Evolutionary conservation across 2,113 vertebrate genomes (phyloP).

Genomic region (Hyla sarda): DNA sequence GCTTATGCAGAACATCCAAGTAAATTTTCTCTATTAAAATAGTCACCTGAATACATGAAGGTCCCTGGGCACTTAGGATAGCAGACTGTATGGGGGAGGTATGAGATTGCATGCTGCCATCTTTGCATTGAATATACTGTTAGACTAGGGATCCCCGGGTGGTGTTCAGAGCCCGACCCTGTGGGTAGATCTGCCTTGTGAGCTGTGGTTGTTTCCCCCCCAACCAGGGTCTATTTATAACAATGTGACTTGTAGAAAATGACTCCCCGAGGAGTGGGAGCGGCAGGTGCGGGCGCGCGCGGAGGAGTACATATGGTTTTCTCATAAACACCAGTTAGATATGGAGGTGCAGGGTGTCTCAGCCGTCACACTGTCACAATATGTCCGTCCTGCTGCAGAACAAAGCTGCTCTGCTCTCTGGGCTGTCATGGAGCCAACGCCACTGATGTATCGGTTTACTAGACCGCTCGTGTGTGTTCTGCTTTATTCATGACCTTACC

Average conservation of each 20-base stretch:
- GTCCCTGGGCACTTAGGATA: too few relatives aligned
- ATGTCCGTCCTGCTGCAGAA: not conserved
- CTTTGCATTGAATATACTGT: too few relatives aligned
- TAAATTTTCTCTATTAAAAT: too few relatives aligned
- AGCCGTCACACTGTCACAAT: not conserved
- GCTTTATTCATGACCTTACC: not conserved
- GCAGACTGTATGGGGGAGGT: too few relatives aligned
- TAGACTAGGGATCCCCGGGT: not conserved
- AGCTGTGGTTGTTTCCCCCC: not conserved
- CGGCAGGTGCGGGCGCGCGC: not conserved
- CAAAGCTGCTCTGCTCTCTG: not conserved
- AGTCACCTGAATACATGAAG: too few relatives aligned
- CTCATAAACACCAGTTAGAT: not conserved
- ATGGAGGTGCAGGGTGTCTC: not conserved
- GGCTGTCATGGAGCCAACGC: not conserved
- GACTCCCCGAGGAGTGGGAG: not conserved
- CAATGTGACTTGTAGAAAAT: not conserved
- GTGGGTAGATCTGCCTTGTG: not conserved
- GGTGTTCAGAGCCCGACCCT: not conserved
- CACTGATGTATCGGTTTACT: not conserved
- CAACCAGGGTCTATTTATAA: conserved; percentile 15
- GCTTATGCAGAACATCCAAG: too few relatives aligned
- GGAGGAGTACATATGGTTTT: not conserved
- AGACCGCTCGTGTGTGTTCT: not conserved
- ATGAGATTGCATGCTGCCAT: too few relatives aligned